Evolutionary conservation across 2,888 invertebrate species (phyloP).

Genomic region (Thereva nobilitata): DNA sequence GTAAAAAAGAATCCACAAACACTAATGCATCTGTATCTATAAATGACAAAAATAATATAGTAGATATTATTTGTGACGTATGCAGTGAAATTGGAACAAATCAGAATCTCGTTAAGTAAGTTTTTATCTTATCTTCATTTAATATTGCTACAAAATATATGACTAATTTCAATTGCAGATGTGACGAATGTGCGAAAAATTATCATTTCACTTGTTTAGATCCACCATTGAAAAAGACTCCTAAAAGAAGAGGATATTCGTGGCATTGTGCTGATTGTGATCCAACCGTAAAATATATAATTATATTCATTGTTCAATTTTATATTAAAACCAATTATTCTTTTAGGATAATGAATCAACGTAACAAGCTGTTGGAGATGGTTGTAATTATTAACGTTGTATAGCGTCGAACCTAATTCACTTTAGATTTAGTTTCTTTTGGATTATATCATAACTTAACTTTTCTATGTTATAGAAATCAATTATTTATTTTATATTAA

Average conservation of each 20-base stretch:
- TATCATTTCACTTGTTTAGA: constrained; percentile 93
- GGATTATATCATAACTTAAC: constrained; percentile 14
- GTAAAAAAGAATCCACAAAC: constrained; percentile 31
- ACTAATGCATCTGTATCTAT: constrained; percentile 10
- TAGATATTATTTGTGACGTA: constrained; percentile 27
- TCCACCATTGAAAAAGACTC: constrained; percentile 91
- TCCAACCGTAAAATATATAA: constrained; percentile 72
- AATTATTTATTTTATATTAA: constrained; percentile 41
- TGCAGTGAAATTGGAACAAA: constrained; percentile 31
- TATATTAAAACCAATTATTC: neutral
- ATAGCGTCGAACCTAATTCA: too few relatives aligned
- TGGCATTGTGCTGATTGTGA: constrained; percentile 97
- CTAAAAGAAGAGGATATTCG: constrained; percentile 90
- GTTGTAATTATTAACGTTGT: too few relatives aligned
- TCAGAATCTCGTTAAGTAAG: constrained; percentile 39
- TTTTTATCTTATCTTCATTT: neutral
- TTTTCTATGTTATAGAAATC: constrained; percentile 34
- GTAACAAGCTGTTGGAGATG: constrained; percentile 5
- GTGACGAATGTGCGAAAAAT: constrained; percentile 87
- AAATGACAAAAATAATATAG: constrained; percentile 3
- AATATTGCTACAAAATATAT: constrained; percentile 2
- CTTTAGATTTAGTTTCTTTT: neutral
- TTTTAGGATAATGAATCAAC: constrained; percentile 36
- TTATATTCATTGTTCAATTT: neutral
- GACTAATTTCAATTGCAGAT: constrained; percentile 62